Base-by-base conservation (phyloP, 1,140 invertebrate genomes). In the Drosophila rufa region DNA sequence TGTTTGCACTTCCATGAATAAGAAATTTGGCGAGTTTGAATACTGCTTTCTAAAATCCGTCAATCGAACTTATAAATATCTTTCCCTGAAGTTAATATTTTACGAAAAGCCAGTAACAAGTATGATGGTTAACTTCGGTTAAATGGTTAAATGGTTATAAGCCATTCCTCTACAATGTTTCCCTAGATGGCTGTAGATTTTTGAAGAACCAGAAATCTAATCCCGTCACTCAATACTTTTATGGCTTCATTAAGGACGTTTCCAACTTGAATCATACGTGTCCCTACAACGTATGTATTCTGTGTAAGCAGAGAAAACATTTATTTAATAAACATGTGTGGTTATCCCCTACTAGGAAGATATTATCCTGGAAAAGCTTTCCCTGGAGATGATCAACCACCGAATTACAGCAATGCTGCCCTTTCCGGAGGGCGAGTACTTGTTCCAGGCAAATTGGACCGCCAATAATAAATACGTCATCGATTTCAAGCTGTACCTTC, bases 41-140 rank as follows among this genome's bases (percentile, higher is more conserved):
- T 62, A 75, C 19, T 75, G 71, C 15, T 1, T n/a, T 22, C 5
- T 75, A 5, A 75, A 73, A n/a, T 36, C 68, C 0, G 3, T 75
- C 3, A 75, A 75, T 48, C 67, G 68, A 8, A 30, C 56, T 2
- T 75, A 75, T 12, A 73, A 74, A 36, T 71, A 71, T 27, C 0
- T 53, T 8, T 47, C 70, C 8, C 3, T 11, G 3, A 55, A 71
- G 15, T 8, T 47, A 9, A 53, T 25, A 2, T 4, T 53, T 15
- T 36, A 45, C 15, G n/a, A 75, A 12, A 53, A 36, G 17, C 50
- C 50, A 0, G 0, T 53, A 4, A 53, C 30, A 19, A 19, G 8
- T 53, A 0, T 36, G 4, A 36, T 1, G 1, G 11, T 75, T 1
- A 59, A 61, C 6, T 4, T 75, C n/a, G n/a, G n/a, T n/a, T n/a